phyloP scores from a whole-genome alignment of 2,888 invertebrate genomes.

The Stictocephala bisonia region DNA sequence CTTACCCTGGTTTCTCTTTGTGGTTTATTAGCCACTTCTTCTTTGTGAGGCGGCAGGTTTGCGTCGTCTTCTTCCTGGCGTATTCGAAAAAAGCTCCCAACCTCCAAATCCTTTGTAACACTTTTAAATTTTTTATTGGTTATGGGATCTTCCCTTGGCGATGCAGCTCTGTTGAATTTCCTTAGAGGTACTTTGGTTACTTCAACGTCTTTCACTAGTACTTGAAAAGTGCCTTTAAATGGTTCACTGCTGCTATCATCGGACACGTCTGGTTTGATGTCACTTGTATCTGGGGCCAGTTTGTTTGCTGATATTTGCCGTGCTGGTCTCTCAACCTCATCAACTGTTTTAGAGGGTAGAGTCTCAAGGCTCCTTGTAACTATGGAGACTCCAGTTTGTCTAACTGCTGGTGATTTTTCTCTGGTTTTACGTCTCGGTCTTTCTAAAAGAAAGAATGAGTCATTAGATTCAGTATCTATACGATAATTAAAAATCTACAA shows the following conservation, averaged over 20 bases:
- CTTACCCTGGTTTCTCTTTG: slow-evolving; percentile 1
- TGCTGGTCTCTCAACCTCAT: slow-evolving; percentile 16
- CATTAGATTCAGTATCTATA: too few relatives aligned
- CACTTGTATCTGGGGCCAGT: slow-evolving; percentile 8
- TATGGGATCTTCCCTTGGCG: not conserved
- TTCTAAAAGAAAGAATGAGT: not conserved
- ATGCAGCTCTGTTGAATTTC: not conserved
- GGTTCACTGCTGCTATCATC: slow-evolving; percentile 7
- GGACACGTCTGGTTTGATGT: slow-evolving; percentile 2
- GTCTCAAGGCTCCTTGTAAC: not conserved
- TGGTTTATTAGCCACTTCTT: not conserved
- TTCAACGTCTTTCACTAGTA: slow-evolving; percentile 29
- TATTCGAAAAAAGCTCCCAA: slow-evolving; percentile 20
- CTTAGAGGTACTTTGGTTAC: slow-evolving; percentile 6
- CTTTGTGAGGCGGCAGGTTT: not conserved
- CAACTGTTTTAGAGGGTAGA: slow-evolving; percentile 9
- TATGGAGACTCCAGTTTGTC: not conserved
- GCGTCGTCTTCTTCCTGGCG: not conserved
- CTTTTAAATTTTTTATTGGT: too few relatives aligned
- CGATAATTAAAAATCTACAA: too few relatives aligned
- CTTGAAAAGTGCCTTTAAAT: slow-evolving; percentile 10
- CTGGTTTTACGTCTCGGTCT: slow-evolving; percentile 20
- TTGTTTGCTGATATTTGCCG: slow-evolving; percentile 11
- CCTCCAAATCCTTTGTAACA: slow-evolving; percentile 9
- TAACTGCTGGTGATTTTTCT: slow-evolving; percentile 21